Evolutionary conservation across 2,888 invertebrate genomes (phyloP).

Genomic region (Epinotia ramella): DNA sequence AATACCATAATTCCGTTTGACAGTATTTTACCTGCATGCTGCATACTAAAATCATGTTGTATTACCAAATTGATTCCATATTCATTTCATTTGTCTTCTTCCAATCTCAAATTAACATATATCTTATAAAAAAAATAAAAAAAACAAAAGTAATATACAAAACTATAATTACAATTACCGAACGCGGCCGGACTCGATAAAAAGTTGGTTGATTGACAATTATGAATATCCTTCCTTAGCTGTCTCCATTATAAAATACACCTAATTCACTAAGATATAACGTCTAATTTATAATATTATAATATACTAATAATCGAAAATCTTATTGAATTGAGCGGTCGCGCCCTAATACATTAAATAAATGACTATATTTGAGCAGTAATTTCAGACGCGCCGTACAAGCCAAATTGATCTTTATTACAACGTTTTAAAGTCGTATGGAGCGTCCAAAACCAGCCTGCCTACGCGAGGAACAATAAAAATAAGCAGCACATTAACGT

Average conservation of each 20-base stretch:
- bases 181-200: neutral
- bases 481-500: conserved; percentile 13
- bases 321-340: neutral
- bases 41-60: too few relatives aligned
- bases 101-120: too few relatives aligned
- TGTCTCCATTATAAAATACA: conserved; percentile 13
- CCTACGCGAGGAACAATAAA: neutral
- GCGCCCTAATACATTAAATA: neutral
- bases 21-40: too few relatives aligned
- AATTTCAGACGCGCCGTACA: conserved; percentile 16
- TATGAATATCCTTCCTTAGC: neutral
- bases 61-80: too few relatives aligned
- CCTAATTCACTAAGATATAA: neutral
- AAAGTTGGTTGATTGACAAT: conserved; percentile 4
- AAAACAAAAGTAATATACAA: conserved; percentile 12
- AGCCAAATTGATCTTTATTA: conserved; percentile 5
- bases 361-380: conserved; percentile 16
- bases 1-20: too few relatives aligned
- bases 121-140: too few relatives aligned
- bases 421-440: conserved; percentile 19
- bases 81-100: too few relatives aligned
- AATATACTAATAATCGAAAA: neutral
- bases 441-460: conserved; percentile 13
- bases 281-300: neutral
- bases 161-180: conserved; percentile 17